phyloP scores from a whole-genome alignment of 2,113 vertebrate species.

The Paracyprichromis sp. region DNA sequence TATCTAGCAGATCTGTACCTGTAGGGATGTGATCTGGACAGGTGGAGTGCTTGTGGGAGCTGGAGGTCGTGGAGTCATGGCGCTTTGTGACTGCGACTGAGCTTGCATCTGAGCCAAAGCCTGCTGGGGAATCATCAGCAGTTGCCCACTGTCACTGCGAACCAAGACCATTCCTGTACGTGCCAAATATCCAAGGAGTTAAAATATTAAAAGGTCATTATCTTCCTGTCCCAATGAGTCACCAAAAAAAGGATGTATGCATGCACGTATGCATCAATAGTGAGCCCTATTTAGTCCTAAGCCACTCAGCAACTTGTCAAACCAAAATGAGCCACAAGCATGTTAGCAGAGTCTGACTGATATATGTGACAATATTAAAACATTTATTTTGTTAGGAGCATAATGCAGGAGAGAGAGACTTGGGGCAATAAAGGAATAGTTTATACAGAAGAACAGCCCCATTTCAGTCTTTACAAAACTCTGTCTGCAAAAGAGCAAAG shows the following conservation, averaged over 20 bases:
- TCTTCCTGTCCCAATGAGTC: not conserved
- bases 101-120: slow-evolving; percentile 92
- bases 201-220: not conserved
- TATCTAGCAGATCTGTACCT: slow-evolving; percentile 65
- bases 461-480: not conserved
- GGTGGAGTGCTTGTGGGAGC: slow-evolving; percentile 84
- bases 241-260: not conserved
- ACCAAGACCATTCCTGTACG: slow-evolving; percentile 88
- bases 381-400: not conserved
- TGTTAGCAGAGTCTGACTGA: not conserved
- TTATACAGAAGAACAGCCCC: not conserved
- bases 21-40: slow-evolving; percentile 86
- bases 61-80: slow-evolving; percentile 84
- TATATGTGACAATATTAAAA: not conserved
- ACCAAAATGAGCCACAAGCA: not conserved
- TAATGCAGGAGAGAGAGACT: not conserved
- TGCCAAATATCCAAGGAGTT: not conserved
- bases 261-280: not conserved
- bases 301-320: not conserved
- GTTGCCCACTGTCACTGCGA: slow-evolving; percentile 88
- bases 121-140: slow-evolving; percentile 92
- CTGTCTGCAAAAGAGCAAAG: not conserved
- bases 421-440: not conserved
- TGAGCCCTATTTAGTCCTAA: not conserved
- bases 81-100: slow-evolving; percentile 86